phyloP scores from a whole-genome alignment of 2,113 vertebrate species.

The Callipepla squamata region DNA sequence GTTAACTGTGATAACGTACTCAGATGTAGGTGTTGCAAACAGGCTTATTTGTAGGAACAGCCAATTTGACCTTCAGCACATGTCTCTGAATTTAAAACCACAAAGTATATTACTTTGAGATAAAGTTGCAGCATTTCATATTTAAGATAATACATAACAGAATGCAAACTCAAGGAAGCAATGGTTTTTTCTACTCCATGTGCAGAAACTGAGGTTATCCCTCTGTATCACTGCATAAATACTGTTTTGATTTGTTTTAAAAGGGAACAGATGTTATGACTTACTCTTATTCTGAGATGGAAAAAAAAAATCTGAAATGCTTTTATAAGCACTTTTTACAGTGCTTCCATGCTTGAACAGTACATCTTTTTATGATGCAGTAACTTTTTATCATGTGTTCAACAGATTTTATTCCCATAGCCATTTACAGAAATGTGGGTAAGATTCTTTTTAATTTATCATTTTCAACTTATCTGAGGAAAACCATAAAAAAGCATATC shows the following conservation, averaged over 20 bases:
- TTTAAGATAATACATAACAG: background rate
- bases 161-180: background rate
- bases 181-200: background rate
- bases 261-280: background rate
- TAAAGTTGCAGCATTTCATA: background rate
- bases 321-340: constrained; percentile 32
- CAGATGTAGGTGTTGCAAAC: background rate
- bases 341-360: background rate
- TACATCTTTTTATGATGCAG: constrained; percentile 16
- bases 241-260: background rate
- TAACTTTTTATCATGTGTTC: constrained; percentile 46
- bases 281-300: background rate
- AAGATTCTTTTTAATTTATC: constrained; percentile 16
- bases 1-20: background rate
- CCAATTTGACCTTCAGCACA: background rate
- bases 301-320: background rate
- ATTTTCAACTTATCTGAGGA: background rate
- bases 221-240: background rate
- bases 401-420: constrained; percentile 18
- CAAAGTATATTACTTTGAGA: background rate
- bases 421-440: constrained; percentile 14
- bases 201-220: background rate
- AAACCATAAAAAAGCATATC: background rate
- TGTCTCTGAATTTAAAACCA: background rate
- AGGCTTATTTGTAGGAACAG: background rate